phyloP scores from a whole-genome alignment of 2,797 vertebrate species.

The Catharus ustulatus region DNA sequence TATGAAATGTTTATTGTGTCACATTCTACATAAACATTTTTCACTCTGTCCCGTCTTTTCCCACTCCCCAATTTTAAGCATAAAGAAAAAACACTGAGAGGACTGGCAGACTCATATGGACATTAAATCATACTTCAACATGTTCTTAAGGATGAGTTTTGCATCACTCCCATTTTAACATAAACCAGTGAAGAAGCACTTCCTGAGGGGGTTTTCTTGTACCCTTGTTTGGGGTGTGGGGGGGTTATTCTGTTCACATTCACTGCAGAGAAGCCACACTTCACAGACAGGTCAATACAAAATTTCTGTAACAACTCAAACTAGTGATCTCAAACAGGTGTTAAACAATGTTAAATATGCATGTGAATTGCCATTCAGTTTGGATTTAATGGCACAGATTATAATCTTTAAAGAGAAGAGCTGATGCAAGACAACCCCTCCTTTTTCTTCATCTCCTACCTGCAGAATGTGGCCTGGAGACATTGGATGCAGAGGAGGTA shows the following conservation, averaged over 20 bases:
- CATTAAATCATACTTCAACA: neutral
- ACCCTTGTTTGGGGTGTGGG: neutral
- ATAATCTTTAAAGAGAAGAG: neutral
- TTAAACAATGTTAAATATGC: neutral
- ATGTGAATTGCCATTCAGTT: neutral
- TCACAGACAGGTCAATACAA: neutral
- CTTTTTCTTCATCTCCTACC: neutral
- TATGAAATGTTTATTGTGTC: neutral
- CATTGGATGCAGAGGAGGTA: neutral
- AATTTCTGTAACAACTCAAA: neutral
- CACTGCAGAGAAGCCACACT: neutral
- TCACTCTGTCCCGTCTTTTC: neutral
- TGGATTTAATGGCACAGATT: neutral
- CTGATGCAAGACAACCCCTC: neutral
- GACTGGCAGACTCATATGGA: neutral
- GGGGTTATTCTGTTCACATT: neutral
- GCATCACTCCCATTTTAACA: neutral
- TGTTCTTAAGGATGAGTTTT: neutral
- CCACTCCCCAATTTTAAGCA: neutral
- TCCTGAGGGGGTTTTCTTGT: neutral
- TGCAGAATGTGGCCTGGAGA: neutral
- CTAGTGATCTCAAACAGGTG: neutral
- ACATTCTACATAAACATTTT: neutral
- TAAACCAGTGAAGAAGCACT: neutral
- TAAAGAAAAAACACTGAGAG: neutral